These are phyloP conservation scores for Amblyraja radiata DNA, from an alignment of 2,797 vertebrate genomes.

Conservation along the genomic window DNA sequence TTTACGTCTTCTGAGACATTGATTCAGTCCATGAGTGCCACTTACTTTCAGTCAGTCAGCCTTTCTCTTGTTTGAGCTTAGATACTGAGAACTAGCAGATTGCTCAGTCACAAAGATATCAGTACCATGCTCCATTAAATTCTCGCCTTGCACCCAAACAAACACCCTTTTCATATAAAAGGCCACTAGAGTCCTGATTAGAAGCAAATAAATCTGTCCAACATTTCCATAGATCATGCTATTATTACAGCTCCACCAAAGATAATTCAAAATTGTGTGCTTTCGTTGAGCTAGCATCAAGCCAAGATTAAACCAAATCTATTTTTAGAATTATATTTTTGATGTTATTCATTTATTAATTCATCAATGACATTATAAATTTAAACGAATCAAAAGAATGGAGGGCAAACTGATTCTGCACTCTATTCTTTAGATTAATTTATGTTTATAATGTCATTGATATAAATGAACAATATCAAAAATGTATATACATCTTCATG, in stretches of 20 bases:
- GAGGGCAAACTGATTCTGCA: background rate
- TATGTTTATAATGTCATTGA: background rate
- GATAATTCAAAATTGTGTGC: background rate
- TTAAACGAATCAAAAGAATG: background rate
- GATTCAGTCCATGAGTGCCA: background rate
- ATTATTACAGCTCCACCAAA: background rate
- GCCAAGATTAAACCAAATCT: background rate
- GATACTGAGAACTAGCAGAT: background rate
- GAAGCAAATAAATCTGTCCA: background rate
- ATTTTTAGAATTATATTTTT: background rate
- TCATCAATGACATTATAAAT: background rate
- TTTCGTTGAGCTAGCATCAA: background rate
- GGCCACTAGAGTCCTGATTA: background rate
- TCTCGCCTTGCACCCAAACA: background rate
- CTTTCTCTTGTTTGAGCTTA: slow-evolving; percentile 5
- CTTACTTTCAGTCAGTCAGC: background rate
- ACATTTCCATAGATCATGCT: background rate
- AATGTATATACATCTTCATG: background rate
- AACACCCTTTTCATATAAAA: background rate
- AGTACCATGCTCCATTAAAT: background rate
- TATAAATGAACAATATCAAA: background rate
- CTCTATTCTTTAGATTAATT: background rate
- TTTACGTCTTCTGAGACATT: background rate
- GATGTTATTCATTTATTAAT: background rate
- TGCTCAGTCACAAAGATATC: background rate